phyloP scores from a whole-genome alignment of 2,797 vertebrate species.

The Bradypodion pumilum region DNA sequence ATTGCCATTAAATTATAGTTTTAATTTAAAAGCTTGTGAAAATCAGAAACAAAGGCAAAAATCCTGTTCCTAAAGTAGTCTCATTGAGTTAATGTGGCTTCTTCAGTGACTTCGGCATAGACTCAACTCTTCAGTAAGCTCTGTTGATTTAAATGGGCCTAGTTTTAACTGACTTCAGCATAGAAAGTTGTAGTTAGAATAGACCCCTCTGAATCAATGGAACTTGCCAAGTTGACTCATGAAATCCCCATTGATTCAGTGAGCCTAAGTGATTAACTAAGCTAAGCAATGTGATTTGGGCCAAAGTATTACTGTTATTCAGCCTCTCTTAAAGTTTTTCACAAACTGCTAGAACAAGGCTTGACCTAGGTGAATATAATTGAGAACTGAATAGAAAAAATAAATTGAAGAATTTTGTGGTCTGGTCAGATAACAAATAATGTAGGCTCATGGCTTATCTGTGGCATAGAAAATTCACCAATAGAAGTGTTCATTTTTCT shows the following conservation, averaged over 20 bases:
- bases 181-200: too few relatives aligned
- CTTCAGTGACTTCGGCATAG: too few relatives aligned
- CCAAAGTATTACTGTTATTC: neutral
- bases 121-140: neutral
- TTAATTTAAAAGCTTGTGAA: too few relatives aligned
- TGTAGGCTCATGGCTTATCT: neutral
- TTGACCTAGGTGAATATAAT: neutral
- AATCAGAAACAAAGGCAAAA: too few relatives aligned
- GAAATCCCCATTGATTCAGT: neutral
- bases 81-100: neutral
- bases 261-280: too few relatives aligned
- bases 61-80: neutral
- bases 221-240: too few relatives aligned
- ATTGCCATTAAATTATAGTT: too few relatives aligned
- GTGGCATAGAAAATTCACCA: neutral
- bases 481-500: conserved; percentile 4
- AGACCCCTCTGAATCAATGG: too few relatives aligned
- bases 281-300: too few relatives aligned
- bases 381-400: neutral
- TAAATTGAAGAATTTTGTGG: neutral
- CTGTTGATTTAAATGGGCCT: neutral
- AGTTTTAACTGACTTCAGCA: neutral
- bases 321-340: neutral
- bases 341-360: neutral
- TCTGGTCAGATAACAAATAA: neutral